Percentiles rank a stretch among this genome's conserved stretches.
Evolutionary conservation across 2,888 invertebrate genomes (phyloP).

Genomic region (Chymomyza caudatula): DNA sequence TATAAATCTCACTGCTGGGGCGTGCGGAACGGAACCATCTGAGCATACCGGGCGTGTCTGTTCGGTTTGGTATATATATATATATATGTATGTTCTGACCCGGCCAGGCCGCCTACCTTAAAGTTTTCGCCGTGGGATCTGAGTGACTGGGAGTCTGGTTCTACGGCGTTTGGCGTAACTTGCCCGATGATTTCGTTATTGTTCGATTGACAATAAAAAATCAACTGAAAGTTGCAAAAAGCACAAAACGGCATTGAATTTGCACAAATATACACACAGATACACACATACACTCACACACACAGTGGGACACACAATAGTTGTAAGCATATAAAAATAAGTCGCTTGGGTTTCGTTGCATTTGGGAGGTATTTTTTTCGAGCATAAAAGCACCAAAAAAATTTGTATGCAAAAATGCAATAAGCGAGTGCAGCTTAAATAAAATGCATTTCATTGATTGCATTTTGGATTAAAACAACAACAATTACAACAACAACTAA

Average conservation of each 20-base stretch:
- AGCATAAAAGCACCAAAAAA: conserved; percentile 43
- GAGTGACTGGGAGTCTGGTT: conserved; percentile 24
- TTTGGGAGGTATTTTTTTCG: background rate
- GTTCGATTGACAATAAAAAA: conserved; percentile 76
- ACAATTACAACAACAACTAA: conserved; percentile 9
- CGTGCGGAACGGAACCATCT: conserved; percentile 46
- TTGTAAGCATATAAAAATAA: conserved; percentile 69
- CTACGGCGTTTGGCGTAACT: conserved; percentile 68
- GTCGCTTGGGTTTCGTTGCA: conserved; percentile 35
- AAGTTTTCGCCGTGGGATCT: conserved; percentile 61
- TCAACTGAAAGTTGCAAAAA: conserved; percentile 70
- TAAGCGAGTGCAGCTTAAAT: conserved; percentile 68
- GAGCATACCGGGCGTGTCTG: too few relatives aligned
- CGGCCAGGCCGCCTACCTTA: conserved; percentile 55
- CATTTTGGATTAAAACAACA: conserved; percentile 61
- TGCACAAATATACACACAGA: conserved; percentile 27
- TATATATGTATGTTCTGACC: conserved; percentile 20
- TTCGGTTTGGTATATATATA: background rate
- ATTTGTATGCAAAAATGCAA: conserved; percentile 69
- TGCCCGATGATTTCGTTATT: conserved; percentile 74
- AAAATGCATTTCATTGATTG: conserved; percentile 72
- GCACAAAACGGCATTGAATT: conserved; percentile 68
- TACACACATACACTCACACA: conserved; percentile 19
- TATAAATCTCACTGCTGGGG: conserved; percentile 73
- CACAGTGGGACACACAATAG: conserved; percentile 31